These are phyloP conservation scores for Aphyosemion australe DNA, from an alignment of 2,113 vertebrate species.

Conservation along the genomic window DNA sequence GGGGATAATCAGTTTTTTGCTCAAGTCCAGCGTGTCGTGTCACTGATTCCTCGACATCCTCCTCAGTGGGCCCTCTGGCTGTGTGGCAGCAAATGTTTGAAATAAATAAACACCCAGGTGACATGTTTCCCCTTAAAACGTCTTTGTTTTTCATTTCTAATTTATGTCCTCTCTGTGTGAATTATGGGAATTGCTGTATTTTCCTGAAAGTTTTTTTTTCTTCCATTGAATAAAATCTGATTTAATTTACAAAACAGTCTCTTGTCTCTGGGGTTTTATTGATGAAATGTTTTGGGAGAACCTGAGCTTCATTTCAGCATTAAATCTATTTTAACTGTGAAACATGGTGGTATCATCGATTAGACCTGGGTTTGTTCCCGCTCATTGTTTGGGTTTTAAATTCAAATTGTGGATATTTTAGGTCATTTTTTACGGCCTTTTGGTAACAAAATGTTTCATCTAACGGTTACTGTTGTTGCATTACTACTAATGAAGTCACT, in stretches of 20 bases:
- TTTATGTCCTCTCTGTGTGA: constrained; percentile 76
- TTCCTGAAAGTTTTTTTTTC: constrained; percentile 73
- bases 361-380: too few species aligned
- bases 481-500: too few species aligned
- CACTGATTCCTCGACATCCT: constrained; percentile 53
- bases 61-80: constrained; percentile 50
- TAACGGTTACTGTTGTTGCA: too few species aligned
- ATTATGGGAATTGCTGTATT: constrained; percentile 76
- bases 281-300: too few species aligned
- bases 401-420: too few species aligned
- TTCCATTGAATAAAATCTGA: constrained; percentile 77
- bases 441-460: too few species aligned
- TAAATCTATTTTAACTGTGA: too few species aligned
- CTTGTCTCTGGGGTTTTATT: neutral
- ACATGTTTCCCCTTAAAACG: constrained; percentile 42
- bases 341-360: too few species aligned
- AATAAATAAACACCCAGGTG: constrained; percentile 36
- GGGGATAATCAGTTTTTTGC: constrained; percentile 58
- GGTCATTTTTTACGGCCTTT: too few species aligned
- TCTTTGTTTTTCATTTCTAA: constrained; percentile 67
- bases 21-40: constrained; percentile 54
- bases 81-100: constrained; percentile 38
- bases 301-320: too few species aligned
- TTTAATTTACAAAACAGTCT: constrained; percentile 67
- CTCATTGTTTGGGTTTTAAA: too few species aligned